Conservation (phyloP, 2,797 vertebrate genomes). For the Manis javanica region DNA sequence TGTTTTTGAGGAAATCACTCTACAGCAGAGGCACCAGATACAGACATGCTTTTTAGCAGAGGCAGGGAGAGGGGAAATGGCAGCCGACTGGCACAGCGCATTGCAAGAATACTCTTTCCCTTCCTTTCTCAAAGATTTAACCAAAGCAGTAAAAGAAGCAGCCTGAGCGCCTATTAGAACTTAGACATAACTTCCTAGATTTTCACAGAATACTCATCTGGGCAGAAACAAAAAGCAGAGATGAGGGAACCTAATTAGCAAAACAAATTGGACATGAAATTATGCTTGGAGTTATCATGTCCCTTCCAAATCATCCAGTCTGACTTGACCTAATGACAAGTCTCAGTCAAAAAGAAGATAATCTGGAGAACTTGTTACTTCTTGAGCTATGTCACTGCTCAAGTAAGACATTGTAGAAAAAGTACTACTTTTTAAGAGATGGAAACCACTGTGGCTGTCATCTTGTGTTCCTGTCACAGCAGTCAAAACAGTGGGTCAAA, state of each 20-base stretch:
- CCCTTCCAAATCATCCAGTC: background rate
- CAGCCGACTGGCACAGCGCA: background rate
- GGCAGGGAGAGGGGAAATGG: background rate
- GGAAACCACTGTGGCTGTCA: background rate
- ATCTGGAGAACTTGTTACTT: background rate
- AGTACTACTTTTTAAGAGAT: constrained; percentile 5
- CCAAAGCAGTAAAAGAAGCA: background rate
- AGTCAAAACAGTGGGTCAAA: background rate
- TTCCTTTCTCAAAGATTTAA: constrained; percentile 7
- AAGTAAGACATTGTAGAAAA: background rate
- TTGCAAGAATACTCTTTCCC: background rate
- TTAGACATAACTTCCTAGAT: background rate
- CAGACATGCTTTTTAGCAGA: background rate
- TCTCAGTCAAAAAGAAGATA: constrained; percentile 14
- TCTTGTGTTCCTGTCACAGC: background rate
- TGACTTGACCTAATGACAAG: constrained; percentile 13
- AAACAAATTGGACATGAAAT: background rate
- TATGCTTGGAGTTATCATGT: background rate
- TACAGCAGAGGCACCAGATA: background rate
- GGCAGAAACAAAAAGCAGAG: background rate
- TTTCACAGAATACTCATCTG: background rate
- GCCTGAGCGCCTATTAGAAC: background rate
- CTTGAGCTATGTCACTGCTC: background rate
- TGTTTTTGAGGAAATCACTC: background rate
- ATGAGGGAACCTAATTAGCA: background rate